Conservation (phyloP, 2,797 vertebrate species). For the Masticophis lateralis region DNA sequence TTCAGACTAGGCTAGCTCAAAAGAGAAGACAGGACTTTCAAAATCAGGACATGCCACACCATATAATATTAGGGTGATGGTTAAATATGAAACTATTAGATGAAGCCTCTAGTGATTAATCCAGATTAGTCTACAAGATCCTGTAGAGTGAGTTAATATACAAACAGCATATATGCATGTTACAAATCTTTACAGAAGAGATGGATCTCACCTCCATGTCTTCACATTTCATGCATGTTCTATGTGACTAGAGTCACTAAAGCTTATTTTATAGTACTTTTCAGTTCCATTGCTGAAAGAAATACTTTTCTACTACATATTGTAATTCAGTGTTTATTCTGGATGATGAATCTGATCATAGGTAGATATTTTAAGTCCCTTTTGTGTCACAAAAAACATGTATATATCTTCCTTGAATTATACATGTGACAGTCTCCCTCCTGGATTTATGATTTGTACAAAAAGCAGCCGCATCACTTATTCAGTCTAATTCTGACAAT, state of each 20-base stretch:
- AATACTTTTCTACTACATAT: not conserved
- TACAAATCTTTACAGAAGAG: not conserved
- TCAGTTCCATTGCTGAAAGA: not conserved
- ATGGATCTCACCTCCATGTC: not conserved
- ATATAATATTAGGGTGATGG: not conserved
- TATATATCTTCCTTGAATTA: not conserved
- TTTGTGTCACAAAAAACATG: not conserved
- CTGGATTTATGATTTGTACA: not conserved
- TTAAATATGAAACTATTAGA: not conserved
- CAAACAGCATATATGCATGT: not conserved
- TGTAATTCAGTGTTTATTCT: not conserved
- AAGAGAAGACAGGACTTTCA: not conserved
- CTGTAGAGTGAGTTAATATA: not conserved
- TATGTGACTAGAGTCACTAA: not conserved
- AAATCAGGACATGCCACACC: not conserved
- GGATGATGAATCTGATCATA: not conserved
- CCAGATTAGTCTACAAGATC: not conserved
- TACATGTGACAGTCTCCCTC: not conserved
- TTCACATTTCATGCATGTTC: not conserved
- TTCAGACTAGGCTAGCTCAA: not conserved
- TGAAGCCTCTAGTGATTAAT: not conserved
- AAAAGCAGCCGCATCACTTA: not conserved
- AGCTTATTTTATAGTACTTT: not conserved
- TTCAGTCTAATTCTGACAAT: not conserved
- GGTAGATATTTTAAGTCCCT: not conserved